These are phyloP conservation scores for Caenorhabditis sulstoni DNA, from an alignment of 2,888 invertebrate species.

Conservation along the genomic window DNA sequence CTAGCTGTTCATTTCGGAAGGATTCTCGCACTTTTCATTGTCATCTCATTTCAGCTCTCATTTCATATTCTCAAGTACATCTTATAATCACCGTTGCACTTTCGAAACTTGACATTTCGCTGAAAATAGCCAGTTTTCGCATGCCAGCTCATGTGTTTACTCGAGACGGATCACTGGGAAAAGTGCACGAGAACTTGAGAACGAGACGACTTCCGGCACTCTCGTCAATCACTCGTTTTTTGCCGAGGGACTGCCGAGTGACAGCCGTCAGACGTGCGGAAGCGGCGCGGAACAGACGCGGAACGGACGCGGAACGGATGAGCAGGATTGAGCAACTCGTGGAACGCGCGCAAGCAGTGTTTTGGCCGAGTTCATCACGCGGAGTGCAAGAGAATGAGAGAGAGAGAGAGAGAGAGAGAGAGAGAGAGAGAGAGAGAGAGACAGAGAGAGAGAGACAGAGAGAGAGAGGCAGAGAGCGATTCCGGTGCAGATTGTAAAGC, in stretches of 20 bases:
- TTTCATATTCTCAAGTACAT: too few relatives aligned
- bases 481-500: constrained; percentile 44
- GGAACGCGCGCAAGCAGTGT: constrained; percentile 22
- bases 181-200: constrained; percentile 11
- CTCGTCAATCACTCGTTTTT: constrained; percentile 7
- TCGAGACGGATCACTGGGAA: background rate
- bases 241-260: background rate
- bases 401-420: too few relatives aligned
- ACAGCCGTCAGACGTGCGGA: too few relatives aligned
- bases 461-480: background rate
- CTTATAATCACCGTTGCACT: too few relatives aligned
- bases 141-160: too few relatives aligned
- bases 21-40: too few relatives aligned
- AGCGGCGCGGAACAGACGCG: background rate
- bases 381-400: constrained; percentile 13
- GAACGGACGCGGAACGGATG: constrained; percentile 1
- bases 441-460: too few relatives aligned
- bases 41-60: too few relatives aligned
- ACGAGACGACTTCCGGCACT: constrained; percentile 3
- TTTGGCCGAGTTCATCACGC: background rate
- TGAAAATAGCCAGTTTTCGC: too few relatives aligned
- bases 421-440: background rate
- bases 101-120: too few relatives aligned
- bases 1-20: too few relatives aligned
- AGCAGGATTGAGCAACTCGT: constrained; percentile 17